Conservation (phyloP, 2,797 vertebrate genomes). For the Sebastes trivittatus region DNA sequence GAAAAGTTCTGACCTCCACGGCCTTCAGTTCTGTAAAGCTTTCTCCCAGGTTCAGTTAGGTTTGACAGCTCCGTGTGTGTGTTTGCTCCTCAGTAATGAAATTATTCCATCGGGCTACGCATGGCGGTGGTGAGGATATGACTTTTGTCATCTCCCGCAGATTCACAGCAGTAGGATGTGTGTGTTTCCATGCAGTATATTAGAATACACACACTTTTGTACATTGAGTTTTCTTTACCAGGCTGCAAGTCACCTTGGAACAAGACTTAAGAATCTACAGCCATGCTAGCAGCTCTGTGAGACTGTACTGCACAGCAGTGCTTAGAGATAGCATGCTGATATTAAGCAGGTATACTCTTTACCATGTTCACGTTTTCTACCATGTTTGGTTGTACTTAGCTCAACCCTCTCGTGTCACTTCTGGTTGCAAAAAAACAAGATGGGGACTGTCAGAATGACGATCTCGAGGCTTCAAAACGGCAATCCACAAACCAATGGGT, state of each 20-base stretch:
- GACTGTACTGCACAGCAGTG: neutral
- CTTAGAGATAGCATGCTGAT: neutral
- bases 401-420: too few relatives aligned
- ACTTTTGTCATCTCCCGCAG: slow-evolving; percentile 18
- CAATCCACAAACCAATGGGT: too few relatives aligned
- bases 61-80: slow-evolving; percentile 4
- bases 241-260: slow-evolving; percentile 8
- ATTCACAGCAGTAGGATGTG: neutral
- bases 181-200: neutral
- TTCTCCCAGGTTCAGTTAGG: neutral
- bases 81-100: slow-evolving; percentile 19
- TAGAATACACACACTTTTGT: neutral
- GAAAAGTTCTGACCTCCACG: neutral
- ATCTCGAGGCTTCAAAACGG: too few relatives aligned
- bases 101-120: neutral
- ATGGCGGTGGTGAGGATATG: neutral
- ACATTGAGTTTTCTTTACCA: neutral
- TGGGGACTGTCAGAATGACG: fast-evolving
- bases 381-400: too few relatives aligned
- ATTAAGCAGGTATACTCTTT: too few relatives aligned
- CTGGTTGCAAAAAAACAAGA: too few relatives aligned
- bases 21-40: neutral
- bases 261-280: neutral
- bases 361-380: neutral
- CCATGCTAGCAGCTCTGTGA: neutral